Percentiles rank a stretch among this genome's conserved stretches.
These are phyloP conservation scores for Drosophila siamana DNA, from an alignment of 2,888 invertebrate species.

Conservation along the genomic window DNA sequence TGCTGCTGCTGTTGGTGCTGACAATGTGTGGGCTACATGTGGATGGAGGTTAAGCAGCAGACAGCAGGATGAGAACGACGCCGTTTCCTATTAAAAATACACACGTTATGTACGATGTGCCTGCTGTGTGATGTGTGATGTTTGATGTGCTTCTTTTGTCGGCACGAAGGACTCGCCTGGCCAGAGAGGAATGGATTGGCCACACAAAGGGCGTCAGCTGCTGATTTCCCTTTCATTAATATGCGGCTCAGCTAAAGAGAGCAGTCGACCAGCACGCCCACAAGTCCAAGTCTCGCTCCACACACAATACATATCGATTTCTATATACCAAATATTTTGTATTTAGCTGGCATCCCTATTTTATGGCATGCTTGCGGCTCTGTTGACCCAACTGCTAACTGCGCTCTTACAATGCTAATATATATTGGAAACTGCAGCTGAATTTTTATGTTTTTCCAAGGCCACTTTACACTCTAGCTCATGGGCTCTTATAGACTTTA, in stretches of 20 bases:
- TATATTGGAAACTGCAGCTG: no score
- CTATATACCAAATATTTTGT: neutral
- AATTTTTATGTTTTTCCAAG: neutral
- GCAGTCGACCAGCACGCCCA: constrained; percentile 32
- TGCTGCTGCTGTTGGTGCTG: constrained; percentile 39
- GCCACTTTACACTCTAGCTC: neutral
- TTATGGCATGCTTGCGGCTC: neutral
- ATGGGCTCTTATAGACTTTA: neutral
- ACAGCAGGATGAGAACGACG: constrained; percentile 44
- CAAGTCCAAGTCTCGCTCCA: neutral
- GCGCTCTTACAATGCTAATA: neutral
- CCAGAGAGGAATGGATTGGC: constrained; percentile 28
- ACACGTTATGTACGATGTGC: constrained; percentile 18
- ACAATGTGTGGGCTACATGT: constrained; percentile 18
- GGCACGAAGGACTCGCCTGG: constrained; percentile 10
- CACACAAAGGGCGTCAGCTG: constrained; percentile 63
- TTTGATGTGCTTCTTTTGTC: constrained; percentile 7
- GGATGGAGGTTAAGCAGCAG: constrained; percentile 8
- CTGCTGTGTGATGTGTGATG: constrained; percentile 23
- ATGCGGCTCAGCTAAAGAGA: constrained; percentile 52
- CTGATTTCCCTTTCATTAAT: constrained; percentile 76
- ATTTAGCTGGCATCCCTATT: neutral
- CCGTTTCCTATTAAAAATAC: constrained; percentile 70
- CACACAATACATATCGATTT: neutral
- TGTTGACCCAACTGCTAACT: neutral